Percentiles rank a stretch among this genome's conserved stretches.
Evolutionary conservation across 2,888 invertebrate genomes (phyloP).

Genomic region (Orchestes rusci): DNA sequence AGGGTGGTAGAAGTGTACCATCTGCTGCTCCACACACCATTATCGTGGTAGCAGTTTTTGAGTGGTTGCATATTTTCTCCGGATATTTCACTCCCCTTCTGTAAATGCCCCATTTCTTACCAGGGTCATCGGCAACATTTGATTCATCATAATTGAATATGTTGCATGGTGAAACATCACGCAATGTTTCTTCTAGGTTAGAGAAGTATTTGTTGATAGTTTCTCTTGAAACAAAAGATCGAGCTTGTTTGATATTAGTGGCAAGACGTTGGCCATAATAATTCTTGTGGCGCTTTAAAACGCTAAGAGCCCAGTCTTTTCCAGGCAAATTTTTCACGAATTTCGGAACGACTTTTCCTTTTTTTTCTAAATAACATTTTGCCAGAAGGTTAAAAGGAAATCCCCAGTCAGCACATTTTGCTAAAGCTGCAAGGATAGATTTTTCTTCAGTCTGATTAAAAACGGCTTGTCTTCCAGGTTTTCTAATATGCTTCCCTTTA

Average conservation of each 20-base stretch:
- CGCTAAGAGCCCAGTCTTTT: constrained; percentile 12
- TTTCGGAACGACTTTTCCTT: constrained; percentile 11
- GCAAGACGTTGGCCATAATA: constrained; percentile 1
- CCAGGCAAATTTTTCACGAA: constrained; percentile 13
- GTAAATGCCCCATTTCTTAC: constrained; percentile 24
- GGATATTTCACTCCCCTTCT: constrained; percentile 13
- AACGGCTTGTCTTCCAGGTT: no score
- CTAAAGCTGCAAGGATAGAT: no score
- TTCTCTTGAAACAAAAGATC: constrained; percentile 18
- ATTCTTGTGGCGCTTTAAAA: constrained; percentile 6
- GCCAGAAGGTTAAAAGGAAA: neutral
- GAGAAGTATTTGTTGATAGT: constrained; percentile 23
- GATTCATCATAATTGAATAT: constrained; percentile 16
- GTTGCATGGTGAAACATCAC: constrained; percentile 17
- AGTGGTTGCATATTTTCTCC: constrained; percentile 26
- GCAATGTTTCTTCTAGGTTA: constrained; percentile 23
- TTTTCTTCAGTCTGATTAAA: no score
- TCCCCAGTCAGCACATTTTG: neutral
- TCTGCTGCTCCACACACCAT: constrained; percentile 35
- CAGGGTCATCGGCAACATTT: constrained; percentile 24
- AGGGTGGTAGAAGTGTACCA: constrained; percentile 32
- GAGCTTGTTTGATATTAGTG: constrained; percentile 13
- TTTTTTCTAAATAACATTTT: constrained; percentile 6
- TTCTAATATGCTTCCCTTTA: no score
- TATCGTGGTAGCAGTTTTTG: constrained; percentile 27